Base-by-base conservation (phyloP, 2,888 invertebrate genomes). In the Opisthograptis luteolata region DNA sequence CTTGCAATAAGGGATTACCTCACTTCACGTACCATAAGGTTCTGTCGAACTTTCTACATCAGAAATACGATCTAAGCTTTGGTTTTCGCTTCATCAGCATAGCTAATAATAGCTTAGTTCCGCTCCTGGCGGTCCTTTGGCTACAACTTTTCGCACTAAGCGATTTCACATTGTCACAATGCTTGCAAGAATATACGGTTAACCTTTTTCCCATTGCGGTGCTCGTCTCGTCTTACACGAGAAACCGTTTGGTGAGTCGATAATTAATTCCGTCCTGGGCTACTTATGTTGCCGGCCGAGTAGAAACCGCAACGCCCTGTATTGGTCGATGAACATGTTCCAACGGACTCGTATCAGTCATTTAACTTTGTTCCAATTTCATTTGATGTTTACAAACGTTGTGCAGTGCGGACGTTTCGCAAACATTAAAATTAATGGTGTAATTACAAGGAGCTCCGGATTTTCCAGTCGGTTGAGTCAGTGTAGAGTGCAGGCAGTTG, bases 181-280 rank as follows among this genome's bases (percentile, higher is more conserved):
- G 41, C 50, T 14, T 43, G 39, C 37, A 41, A 53, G 53, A 34
- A 55, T 52, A 50, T 48, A 51, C 76, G 70, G 74, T 79, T 83
- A 81, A 80, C 76, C 79, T 84, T 85, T 81, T 85, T 81, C 81
- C 76, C 79, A 80, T 80, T 70, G 73, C 62, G 68, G 60, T 70
- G 63, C 74, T 77, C 75, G 84, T 84, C 82, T 84, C 80, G 78
- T 81, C 81, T 81, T 84, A 87, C 87, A 82, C 84, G 73, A 87
- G 85, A 83, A 83, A 87, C 87, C 86, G 87, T 87, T 87, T 60
- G 57, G 57, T 61, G 70, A 60, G 69, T 67, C 63, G 76, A 80
- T 84, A 87, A 87, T 87, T 86, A 84, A 87, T 87, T 84, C 84
- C 73, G 81, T 81, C 82, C 81, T 84, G 85, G 58, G 73, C 79